A percentile compares a stretch with the other conserved stretches of the same genome.
These are phyloP conservation scores for Drosophila colorata DNA, from an alignment of 2,888 invertebrate genomes.

Conservation along the genomic window DNA sequence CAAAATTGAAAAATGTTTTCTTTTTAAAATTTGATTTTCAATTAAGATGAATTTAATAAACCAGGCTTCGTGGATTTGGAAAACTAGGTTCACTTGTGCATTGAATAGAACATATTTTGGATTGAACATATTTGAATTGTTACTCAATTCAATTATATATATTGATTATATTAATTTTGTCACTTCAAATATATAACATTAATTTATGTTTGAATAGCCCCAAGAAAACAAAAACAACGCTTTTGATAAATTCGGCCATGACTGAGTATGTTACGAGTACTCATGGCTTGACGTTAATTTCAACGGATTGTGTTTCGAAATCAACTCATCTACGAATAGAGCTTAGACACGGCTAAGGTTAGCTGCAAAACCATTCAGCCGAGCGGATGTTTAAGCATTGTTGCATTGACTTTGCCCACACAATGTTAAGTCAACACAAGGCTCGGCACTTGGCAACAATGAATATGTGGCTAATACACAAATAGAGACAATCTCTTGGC, in stretches of 20 bases:
- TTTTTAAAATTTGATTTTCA: background rate
- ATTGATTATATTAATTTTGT: background rate
- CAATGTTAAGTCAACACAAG: constrained; percentile 38
- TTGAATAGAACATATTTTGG: no score
- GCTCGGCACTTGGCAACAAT: constrained; percentile 29
- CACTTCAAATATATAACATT: background rate
- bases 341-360: constrained; percentile 13
- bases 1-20: background rate
- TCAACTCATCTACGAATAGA: background rate
- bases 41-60: background rate
- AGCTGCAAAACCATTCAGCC: constrained; percentile 20
- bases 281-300: background rate
- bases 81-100: no score
- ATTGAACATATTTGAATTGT: no score
- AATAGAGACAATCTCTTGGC: constrained; percentile 28
- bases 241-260: constrained; percentile 11
- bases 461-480: constrained; percentile 14
- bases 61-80: no score
- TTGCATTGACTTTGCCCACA: constrained; percentile 46
- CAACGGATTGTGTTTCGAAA: constrained; percentile 3
- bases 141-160: background rate
- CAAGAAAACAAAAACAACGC: background rate
- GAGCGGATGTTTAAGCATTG: constrained; percentile 40
- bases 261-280: constrained; percentile 5
- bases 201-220: background rate